Conservation (phyloP, 2,113 vertebrate species). For the Cacatua alba region DNA sequence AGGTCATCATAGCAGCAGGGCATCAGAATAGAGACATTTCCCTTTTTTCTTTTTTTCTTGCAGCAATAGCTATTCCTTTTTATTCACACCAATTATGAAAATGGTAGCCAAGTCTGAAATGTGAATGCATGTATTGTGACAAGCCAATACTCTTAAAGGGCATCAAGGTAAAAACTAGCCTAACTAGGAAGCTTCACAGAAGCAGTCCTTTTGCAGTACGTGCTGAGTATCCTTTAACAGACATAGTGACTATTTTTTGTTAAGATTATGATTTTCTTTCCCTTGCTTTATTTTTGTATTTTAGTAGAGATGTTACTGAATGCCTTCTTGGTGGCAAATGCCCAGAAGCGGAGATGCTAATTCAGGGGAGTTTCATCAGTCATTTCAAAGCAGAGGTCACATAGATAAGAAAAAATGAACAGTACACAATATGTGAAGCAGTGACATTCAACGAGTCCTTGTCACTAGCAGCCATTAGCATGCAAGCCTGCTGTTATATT, state of each 20-base stretch:
- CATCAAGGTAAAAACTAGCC: neutral
- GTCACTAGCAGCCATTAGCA: slow-evolving; percentile 72
- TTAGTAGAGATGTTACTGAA: slow-evolving; percentile 1
- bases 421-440: slow-evolving; percentile 39
- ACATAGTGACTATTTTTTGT: neutral
- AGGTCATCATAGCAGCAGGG: slow-evolving; percentile 57
- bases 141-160: neutral
- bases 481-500: slow-evolving; percentile 65
- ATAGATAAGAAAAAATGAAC: slow-evolving; percentile 71
- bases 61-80: slow-evolving; percentile 54
- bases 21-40: slow-evolving; percentile 31
- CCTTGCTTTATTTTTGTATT: neutral
- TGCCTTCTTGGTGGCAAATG: slow-evolving; percentile 56
- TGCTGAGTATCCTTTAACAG: neutral
- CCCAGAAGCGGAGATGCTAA: slow-evolving; percentile 60
- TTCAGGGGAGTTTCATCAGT: slow-evolving; percentile 59
- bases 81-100: slow-evolving; percentile 64
- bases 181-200: neutral
- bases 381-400: slow-evolving; percentile 71
- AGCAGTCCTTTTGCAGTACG: neutral
- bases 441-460: slow-evolving; percentile 77
- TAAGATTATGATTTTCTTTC: neutral
- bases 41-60: neutral
- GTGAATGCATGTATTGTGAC: neutral
- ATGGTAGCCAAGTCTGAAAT: slow-evolving; percentile 44